A percentile compares a stretch with the other conserved stretches of the same genome.
phyloP scores from a whole-genome alignment of 2,888 invertebrate species.

The Melinaea menophilus region DNA sequence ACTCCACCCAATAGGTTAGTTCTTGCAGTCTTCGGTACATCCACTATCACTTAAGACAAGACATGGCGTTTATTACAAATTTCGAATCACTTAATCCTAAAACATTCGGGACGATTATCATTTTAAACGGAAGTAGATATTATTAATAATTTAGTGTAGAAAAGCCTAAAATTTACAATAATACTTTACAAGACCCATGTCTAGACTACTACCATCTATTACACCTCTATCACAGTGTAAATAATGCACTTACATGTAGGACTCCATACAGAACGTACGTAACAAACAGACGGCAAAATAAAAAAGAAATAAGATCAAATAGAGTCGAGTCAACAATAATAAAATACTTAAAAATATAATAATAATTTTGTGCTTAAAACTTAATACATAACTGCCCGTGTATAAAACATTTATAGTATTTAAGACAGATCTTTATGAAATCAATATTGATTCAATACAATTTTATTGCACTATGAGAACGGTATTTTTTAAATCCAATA shows the following conservation, averaged over 20 bases:
- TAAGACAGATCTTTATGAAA: no score
- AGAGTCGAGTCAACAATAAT: slow-evolving; percentile 27
- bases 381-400: slow-evolving; percentile 1
- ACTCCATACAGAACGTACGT: slow-evolving; percentile 40
- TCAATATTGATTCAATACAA: no score
- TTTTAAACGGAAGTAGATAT: not conserved
- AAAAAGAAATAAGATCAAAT: slow-evolving; percentile 11
- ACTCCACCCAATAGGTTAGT: slow-evolving; percentile 34
- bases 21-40: slow-evolving; percentile 73
- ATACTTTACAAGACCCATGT: slow-evolving; percentile 51
- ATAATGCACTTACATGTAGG: slow-evolving; percentile 72
- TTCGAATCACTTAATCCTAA: slow-evolving; percentile 7
- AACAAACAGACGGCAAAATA: slow-evolving; percentile 37
- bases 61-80: slow-evolving; percentile 48
- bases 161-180: slow-evolving; percentile 23
- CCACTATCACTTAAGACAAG: slow-evolving; percentile 59
- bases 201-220: slow-evolving; percentile 63
- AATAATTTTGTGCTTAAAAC: slow-evolving; percentile 43
- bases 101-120: slow-evolving; percentile 8
- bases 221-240: slow-evolving; percentile 77
- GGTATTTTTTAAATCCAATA: no score
- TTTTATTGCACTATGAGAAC: no score
- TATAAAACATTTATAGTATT: not conserved
- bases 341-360: slow-evolving; percentile 31
- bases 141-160: slow-evolving; percentile 5